Evolutionary conservation across 2,797 vertebrate species (phyloP), one percentile per base, ranked within the genome.

Genomic region (Pyrrhura leucotis): DNA sequence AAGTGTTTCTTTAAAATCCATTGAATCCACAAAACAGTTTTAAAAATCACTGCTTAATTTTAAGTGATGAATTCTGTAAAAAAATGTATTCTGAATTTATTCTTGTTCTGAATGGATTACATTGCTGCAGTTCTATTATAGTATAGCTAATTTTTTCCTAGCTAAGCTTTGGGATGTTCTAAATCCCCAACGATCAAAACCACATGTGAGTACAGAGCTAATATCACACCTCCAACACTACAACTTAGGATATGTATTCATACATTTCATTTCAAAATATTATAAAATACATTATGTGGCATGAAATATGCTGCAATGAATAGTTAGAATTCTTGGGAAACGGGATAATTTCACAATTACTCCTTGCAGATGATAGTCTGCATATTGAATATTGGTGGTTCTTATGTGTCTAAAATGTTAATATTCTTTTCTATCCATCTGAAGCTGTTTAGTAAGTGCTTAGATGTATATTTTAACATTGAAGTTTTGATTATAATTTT

Each of bases 221-320:
- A 97, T 97, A 97, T 98, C 96, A 95, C 93, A 98, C 94, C 74
- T 97, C 85, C 80, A 91, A 65, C 40, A 74, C 65, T 94, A 94
- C 94, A 97, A 89, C 59, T 61, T 90, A 63, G 68, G 87, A 80
- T 88, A 71, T 37, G 26, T 93, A 93, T 92, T 97, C 73, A 93
- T 88, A 81, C 72, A 88, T 95, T 96, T 97, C 91, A 96, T 97
- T 97, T 96, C 28, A 96, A 95, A 96, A 94, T 90, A 95, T 89
- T 63, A 66, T 89, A 92, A 96, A 96, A 94, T 92, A 88, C 14
- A 44, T 93, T 89, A 65, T 37, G 44, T 87, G 79, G 31, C 47
- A 90, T 82, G 79, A 91, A 95, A 68, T 96, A 90, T 80, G 42
- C 63, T 87, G 35, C 40, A 92, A 80, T 28, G 53, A 94, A 92